Base-by-base conservation (phyloP, 2,797 vertebrate genomes). In the Falco concolor region DNA sequence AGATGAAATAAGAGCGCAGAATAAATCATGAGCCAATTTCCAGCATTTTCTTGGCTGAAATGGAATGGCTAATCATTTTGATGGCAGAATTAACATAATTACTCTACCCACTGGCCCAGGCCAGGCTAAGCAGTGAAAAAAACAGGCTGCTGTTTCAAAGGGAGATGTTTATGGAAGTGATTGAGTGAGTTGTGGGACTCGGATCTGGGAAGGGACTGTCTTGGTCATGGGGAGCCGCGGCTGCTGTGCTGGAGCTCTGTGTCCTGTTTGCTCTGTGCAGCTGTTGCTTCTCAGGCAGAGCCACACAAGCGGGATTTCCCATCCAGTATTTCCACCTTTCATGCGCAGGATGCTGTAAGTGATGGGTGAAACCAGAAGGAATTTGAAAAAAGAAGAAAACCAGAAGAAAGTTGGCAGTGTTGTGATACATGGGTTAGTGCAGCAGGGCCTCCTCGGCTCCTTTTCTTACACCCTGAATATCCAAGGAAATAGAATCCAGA, bases 1-100 rank as follows among this genome's bases (percentile, higher is more conserved):
- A 90, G 88, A 84, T 79, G 83, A 94, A 93, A 97, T 73, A 24
- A 77, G 83, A 95, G 54, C 2, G 0, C 32, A 49, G 96, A 96
- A 97, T 95, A 92, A 96, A 97, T 96, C 89, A 94, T 94, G 92
- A 97, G 84, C 95, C 90, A 52, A 77, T 95, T 94, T 67, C 84
- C 92, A 94, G 84, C 92, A 47, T 80, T 96, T 96, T 93, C 93
- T 93, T 94, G 92, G 89, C 93, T 89, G 93, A 77, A 81, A 42
- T 77, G 92, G 92, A 96, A 91, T 50, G 56, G 81, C 93, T 97
- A 83, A 95, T 96, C 84, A 96, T 92, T 78, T 42, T 85, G 86
- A 95, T 94, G 95, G 89, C 61, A 74, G 75, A 94, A 96, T 96
- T 96, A 92, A 64, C 96, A 94, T 93, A 95, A 94, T 95, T 80